phyloP scores from a whole-genome alignment of 2,797 vertebrate genomes.

The Knipowitschia caucasica region DNA sequence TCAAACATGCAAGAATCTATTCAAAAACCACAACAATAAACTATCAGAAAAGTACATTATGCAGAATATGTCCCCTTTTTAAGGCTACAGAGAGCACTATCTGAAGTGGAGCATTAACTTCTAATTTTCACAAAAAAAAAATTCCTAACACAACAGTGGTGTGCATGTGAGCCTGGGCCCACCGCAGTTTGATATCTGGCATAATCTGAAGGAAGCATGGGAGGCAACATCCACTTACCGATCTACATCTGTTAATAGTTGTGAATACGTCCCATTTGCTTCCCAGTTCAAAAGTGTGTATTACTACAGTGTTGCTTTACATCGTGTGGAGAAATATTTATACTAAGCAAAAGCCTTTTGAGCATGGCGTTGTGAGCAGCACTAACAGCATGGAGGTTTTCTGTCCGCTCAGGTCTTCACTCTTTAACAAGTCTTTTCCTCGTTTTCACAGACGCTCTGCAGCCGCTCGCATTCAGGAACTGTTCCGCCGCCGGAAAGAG shows the following conservation, averaged over 20 bases:
- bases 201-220: conserved; percentile 20
- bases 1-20: too few relatives aligned
- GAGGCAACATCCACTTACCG: conserved; percentile 21
- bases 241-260: too few relatives aligned
- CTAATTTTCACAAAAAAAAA: conserved; percentile 19
- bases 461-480: conserved; percentile 96
- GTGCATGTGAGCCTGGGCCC: conserved; percentile 55
- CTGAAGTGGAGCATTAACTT: conserved; percentile 12
- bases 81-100: conserved; percentile 31
- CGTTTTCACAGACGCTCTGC: conserved; percentile 83
- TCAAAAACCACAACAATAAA: too few relatives aligned
- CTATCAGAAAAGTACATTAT: too few relatives aligned
- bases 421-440: neutral
- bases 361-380: conserved; percentile 35
- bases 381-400: conserved; percentile 17
- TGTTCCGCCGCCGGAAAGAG: conserved; percentile 95
- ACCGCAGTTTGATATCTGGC: conserved; percentile 22
- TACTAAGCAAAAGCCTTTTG: neutral
- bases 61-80: too few relatives aligned
- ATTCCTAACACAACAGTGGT: conserved; percentile 30
- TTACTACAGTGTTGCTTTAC: neutral
- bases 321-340: neutral
- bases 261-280: too few relatives aligned
- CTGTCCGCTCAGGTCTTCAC: neutral
- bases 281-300: conserved; percentile 5